These are phyloP conservation scores for Euleptes europaea DNA, from an alignment of 2,113 vertebrate species.

Conservation along the genomic window DNA sequence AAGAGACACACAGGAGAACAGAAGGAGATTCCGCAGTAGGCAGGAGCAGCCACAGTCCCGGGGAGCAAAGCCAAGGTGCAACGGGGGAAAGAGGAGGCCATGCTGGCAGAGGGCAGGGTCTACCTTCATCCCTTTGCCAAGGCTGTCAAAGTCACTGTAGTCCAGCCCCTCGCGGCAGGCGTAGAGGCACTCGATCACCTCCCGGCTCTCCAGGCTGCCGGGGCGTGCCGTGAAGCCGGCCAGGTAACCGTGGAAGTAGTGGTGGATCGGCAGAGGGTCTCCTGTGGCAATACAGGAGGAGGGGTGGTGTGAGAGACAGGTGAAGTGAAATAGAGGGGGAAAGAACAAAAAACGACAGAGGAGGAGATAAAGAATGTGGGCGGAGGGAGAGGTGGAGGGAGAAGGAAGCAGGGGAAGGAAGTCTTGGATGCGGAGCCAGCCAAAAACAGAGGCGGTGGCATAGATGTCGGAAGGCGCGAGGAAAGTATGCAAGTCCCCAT, in stretches of 20 bases:
- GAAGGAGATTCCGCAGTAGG: constrained; percentile 18
- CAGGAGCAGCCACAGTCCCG: constrained; percentile 54
- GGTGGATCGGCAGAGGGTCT: constrained; percentile 83
- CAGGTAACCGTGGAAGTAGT: constrained; percentile 94
- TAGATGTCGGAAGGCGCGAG: not conserved
- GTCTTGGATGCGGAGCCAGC: not conserved
- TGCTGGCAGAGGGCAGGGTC: constrained; percentile 33
- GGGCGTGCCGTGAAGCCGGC: constrained; percentile 95
- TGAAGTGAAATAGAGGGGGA: not conserved
- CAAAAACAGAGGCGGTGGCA: constrained; percentile 15
- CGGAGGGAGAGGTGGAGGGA: not conserved
- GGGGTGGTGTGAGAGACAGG: constrained; percentile 63
- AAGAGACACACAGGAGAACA: constrained; percentile 28
- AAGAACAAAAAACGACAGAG: not conserved
- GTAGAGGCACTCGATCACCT: constrained; percentile 97
- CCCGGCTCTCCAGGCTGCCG: constrained; percentile 94
- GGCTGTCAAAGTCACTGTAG: constrained; percentile 96
- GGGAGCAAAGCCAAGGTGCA: constrained; percentile 42
- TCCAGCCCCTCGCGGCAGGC: constrained; percentile 98
- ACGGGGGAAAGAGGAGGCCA: not conserved
- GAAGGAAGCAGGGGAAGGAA: not conserved
- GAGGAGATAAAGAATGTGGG: constrained; percentile 1
- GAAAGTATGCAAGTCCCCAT: constrained; percentile 39
- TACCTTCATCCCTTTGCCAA: constrained; percentile 99
- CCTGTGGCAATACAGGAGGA: constrained; percentile 79